Percentiles rank a stretch among this genome's conserved stretches.
Evolutionary conservation across 2,888 invertebrate genomes (phyloP).

Genomic region (Troides aeacus): DNA sequence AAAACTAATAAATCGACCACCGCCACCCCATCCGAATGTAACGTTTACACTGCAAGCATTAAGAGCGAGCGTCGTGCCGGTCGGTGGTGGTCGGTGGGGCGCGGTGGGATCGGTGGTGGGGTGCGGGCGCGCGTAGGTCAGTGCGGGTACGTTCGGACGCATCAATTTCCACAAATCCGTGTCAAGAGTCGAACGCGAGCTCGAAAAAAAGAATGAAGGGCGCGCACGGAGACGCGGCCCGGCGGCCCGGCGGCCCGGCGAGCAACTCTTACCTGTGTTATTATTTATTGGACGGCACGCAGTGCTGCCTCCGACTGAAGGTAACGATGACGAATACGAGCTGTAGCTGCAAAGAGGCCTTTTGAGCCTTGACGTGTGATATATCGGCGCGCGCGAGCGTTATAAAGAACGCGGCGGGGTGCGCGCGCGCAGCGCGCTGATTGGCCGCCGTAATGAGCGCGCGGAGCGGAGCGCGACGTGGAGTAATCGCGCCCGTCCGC

Average conservation of each 20-base stretch:
- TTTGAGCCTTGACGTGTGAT: slow-evolving; percentile 72
- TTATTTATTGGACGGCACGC: slow-evolving; percentile 69
- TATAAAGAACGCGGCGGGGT: slow-evolving; percentile 75
- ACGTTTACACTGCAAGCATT: slow-evolving; percentile 40
- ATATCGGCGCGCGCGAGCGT: slow-evolving; percentile 67
- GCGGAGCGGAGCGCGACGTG: slow-evolving; percentile 49
- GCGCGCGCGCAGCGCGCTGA: slow-evolving; percentile 65
- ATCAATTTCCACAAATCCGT: slow-evolving; percentile 73
- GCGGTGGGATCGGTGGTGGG: too few species aligned
- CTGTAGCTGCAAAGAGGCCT: slow-evolving; percentile 72
- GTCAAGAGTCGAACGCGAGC: slow-evolving; percentile 58
- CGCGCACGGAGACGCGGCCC: slow-evolving; percentile 41
- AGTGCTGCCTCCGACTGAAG: slow-evolving; percentile 49
- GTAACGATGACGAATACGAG: slow-evolving; percentile 78
- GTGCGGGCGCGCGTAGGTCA: too few species aligned
- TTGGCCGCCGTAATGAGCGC: slow-evolving; percentile 67
- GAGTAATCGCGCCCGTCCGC: slow-evolving; percentile 66
- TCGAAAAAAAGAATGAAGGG: slow-evolving; percentile 45
- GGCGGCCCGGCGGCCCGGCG: slow-evolving; percentile 58
- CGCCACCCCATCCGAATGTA: slow-evolving; percentile 37
- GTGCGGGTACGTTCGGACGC: slow-evolving; percentile 46
- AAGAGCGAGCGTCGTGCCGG: slow-evolving; percentile 43
- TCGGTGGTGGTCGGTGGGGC: slow-evolving; percentile 31
- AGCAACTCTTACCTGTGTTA: slow-evolving; percentile 65
- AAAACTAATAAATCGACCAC: slow-evolving; percentile 48